Percentiles rank a stretch among this genome's conserved stretches.
phyloP scores from a whole-genome alignment of 2,888 invertebrate genomes.

The Dryomyza anilis region DNA sequence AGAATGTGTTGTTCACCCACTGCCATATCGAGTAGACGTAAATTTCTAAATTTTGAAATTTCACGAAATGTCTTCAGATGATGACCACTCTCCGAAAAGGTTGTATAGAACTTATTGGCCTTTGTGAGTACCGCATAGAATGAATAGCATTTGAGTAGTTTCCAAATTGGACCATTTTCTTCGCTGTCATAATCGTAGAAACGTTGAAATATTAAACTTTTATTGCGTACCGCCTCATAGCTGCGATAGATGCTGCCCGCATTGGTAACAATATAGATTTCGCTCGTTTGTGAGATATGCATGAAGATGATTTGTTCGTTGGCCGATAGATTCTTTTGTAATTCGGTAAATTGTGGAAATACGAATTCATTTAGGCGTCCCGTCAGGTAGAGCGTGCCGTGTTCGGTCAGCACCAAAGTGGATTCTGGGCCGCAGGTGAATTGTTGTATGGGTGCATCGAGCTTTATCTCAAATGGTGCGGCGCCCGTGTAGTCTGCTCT shows the following conservation, averaged over 20 bases:
- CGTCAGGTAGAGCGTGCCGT: slow-evolving; percentile 52
- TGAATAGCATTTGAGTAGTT: slow-evolving; percentile 55
- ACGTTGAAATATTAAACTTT: slow-evolving; percentile 57
- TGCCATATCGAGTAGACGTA: slow-evolving; percentile 55
- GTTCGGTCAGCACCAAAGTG: slow-evolving; percentile 57
- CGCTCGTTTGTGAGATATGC: slow-evolving; percentile 58
- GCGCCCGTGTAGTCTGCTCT: background rate
- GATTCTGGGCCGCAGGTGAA: slow-evolving; percentile 58
- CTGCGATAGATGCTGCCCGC: slow-evolving; percentile 58
- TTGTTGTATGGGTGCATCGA: slow-evolving; percentile 51
- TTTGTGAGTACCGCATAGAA: slow-evolving; percentile 58
- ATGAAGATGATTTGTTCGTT: slow-evolving; percentile 56
- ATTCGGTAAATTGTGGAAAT: slow-evolving; percentile 55
- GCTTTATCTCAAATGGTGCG: slow-evolving; percentile 50
- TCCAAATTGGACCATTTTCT: slow-evolving; percentile 59
- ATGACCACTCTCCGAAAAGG: slow-evolving; percentile 60
- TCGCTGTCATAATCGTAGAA: slow-evolving; percentile 60
- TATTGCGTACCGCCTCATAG: slow-evolving; percentile 53
- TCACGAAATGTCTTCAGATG: slow-evolving; percentile 60
- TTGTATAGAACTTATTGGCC: slow-evolving; percentile 59
- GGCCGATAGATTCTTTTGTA: slow-evolving; percentile 54
- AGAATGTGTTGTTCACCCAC: slow-evolving; percentile 58
- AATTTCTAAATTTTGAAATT: slow-evolving; percentile 59
- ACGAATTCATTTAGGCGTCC: slow-evolving; percentile 57
- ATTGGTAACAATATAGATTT: slow-evolving; percentile 58